phyloP scores from a whole-genome alignment of 2,797 vertebrate genomes.

The Phyllotis vaccarum region DNA sequence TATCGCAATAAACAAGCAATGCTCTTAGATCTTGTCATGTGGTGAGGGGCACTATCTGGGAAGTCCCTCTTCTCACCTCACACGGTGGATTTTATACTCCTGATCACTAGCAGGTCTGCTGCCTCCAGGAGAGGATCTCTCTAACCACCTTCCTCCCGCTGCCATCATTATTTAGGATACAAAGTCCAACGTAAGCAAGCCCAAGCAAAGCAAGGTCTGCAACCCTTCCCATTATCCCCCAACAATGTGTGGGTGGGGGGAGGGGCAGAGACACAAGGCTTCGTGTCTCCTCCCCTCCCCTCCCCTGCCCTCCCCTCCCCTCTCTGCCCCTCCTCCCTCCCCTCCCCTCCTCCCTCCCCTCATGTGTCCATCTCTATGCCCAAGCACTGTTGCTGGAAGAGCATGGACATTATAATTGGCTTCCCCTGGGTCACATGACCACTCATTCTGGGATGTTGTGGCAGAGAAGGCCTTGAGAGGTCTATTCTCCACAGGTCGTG shows the following conservation, averaged over 20 bases:
- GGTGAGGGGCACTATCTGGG: too few relatives aligned
- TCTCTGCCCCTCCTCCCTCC: not conserved
- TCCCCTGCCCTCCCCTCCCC: not conserved
- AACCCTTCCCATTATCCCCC: too few relatives aligned
- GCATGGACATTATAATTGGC: not conserved
- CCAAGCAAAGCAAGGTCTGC: not conserved
- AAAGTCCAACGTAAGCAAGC: not conserved
- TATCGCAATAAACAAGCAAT: too few relatives aligned
- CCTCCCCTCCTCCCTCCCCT: not conserved
- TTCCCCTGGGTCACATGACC: not conserved
- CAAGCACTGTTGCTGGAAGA: not conserved
- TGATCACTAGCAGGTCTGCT: not conserved
- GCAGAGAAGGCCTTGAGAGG: rapidly evolving
- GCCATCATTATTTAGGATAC: not conserved
- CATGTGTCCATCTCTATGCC: not conserved
- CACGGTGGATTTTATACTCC: not conserved
- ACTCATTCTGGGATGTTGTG: rapidly evolving
- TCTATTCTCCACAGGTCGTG: rapidly evolving
- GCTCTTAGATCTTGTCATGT: too few relatives aligned
- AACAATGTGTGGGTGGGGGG: not conserved
- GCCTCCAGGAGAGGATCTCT: not conserved
- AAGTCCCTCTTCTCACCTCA: too few relatives aligned
- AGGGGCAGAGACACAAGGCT: not conserved
- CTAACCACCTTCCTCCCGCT: not conserved
- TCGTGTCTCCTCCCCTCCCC: not conserved